Evolutionary conservation across 2,888 invertebrate genomes (phyloP), one percentile per base, ranked within the genome.

Genomic region (Eristalis tenax): DNA sequence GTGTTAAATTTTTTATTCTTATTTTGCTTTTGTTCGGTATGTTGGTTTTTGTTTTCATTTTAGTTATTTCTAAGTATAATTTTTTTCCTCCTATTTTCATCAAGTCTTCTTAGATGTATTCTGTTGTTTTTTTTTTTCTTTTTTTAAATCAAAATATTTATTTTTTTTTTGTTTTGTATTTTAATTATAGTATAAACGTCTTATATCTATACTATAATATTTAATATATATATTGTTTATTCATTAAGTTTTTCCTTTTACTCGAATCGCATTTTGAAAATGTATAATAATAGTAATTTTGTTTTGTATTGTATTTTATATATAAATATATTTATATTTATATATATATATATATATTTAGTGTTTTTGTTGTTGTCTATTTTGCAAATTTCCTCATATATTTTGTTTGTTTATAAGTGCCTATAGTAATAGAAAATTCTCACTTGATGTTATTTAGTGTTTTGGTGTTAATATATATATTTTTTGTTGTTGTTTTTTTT

Each of bases 131-230:
- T 66, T 56, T 77, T 71, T 50, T 68, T 76, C 57, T 59, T 13
- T 2, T 26, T 59, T 59, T 59, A 59, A 83, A 64, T 73, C 59
- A 71, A 57, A 65, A 68, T 83, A 81, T 79, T 61, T 61, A 81
- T 83, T 74, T 63, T 83, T 74, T 63, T 81, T 77, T 79, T 81
- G 83, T 68, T 70, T 50, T 50, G 50, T 50, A 50, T 50, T 18
- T 83, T 78, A 84, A 70, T 88, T 89, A 87, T 88, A 78, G 86
- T 90, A 90, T 89, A 89, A 89, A 90, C 79, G 61, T 87, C 88
- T 88, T 88, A 88, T 79, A 68, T 8, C 69, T 76, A 75, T 71
- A 79, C 68, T 68, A 83, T 69, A 73, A 76, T 83, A 74, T 73
- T 69, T 89, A 79, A 84, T 88, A 82, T 89, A 82, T 89, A 86